Conservation (phyloP, 2,113 vertebrate species). For the Peromyscus californicus region DNA sequence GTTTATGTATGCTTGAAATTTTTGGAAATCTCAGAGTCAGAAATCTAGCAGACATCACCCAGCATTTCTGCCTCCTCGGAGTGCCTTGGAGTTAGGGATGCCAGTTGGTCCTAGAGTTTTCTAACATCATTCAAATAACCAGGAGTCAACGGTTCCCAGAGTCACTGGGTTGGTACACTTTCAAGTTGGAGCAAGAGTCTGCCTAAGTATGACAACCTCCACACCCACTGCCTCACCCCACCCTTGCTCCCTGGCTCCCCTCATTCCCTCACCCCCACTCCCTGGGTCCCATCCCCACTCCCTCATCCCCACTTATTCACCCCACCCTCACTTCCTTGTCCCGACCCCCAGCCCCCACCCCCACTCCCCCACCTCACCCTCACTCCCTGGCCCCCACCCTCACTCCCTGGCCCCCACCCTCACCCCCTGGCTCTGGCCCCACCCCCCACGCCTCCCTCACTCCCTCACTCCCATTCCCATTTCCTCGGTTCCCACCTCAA, state of each 20-base stretch:
- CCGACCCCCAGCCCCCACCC: too few species aligned
- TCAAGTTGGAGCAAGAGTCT: neutral
- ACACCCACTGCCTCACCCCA: neutral
- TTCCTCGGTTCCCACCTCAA: neutral
- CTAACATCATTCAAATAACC: neutral
- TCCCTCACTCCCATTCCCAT: neutral
- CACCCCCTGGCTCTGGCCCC: too few species aligned
- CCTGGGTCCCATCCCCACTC: neutral
- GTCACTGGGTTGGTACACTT: neutral
- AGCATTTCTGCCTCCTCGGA: neutral
- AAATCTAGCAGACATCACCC: neutral
- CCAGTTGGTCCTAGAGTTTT: neutral
- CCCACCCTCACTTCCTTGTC: neutral
- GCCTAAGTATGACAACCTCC: neutral
- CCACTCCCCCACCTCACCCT: neutral
- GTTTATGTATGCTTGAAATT: constrained; percentile 34
- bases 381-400: neutral
- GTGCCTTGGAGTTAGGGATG: neutral
- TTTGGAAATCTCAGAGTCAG: constrained; percentile 22
- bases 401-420: neutral
- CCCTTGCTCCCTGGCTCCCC: neutral
- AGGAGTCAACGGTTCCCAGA: neutral
- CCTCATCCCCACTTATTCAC: neutral
- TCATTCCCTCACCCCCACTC: neutral
- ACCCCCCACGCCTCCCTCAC: neutral